These are phyloP conservation scores for Hexactinellida sp. DNA, from an alignment of 37 sponge, comb jelly and placozoan species.

Conservation along the genomic window DNA sequence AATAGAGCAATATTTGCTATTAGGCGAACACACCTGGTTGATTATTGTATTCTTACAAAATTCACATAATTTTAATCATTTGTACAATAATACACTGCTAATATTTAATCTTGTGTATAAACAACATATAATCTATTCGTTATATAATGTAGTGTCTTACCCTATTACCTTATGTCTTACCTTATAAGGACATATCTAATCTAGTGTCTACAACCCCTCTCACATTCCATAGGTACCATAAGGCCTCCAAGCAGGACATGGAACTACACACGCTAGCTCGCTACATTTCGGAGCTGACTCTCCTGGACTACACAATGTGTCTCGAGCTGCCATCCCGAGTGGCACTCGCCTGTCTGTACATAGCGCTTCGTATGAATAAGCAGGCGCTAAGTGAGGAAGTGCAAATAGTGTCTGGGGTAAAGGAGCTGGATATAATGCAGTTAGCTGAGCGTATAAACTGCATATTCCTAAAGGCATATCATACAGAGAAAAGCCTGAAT, in stretches of 20 bases:
- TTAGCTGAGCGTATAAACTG: constrained; percentile 50
- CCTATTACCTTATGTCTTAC: no score
- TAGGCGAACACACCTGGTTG: no score
- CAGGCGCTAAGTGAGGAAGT: constrained; percentile 34
- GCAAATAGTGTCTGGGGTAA: constrained; percentile 68
- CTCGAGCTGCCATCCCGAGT: constrained; percentile 49
- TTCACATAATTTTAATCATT: no score
- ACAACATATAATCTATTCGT: no score
- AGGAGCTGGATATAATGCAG: constrained; percentile 45
- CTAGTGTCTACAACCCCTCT: background rate
- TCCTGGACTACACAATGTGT: constrained; percentile 85
- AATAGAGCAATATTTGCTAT: no score
- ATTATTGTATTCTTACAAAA: no score
- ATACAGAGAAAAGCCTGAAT: background rate
- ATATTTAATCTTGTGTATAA: no score
- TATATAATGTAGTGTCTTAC: background rate
- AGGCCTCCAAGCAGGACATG: constrained; percentile 71
- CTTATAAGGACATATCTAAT: background rate
- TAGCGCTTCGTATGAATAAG: constrained; percentile 73
- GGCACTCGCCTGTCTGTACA: constrained; percentile 79
- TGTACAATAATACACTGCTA: no score
- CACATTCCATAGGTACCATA: background rate
- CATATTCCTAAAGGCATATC: constrained; percentile 26
- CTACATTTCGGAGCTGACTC: constrained; percentile 75
- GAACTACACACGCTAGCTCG: constrained; percentile 84